Evolutionary conservation across 2,888 invertebrate genomes (phyloP).

Genomic region (Epistrophe eligans): DNA sequence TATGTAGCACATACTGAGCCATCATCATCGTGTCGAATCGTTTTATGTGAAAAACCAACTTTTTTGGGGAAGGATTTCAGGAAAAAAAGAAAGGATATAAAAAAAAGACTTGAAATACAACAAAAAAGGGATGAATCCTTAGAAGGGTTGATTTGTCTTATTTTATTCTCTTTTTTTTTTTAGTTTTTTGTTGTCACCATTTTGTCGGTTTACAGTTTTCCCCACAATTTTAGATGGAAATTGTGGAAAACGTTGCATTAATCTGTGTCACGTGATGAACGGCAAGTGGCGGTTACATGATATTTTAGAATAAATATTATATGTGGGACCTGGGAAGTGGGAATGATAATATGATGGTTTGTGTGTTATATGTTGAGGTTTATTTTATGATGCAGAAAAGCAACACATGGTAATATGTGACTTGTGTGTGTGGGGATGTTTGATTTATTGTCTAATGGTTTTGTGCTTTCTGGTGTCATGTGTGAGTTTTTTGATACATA

Average conservation of each 20-base stretch:
- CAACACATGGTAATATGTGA: slow-evolving; percentile 51
- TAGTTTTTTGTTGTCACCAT: slow-evolving; percentile 67
- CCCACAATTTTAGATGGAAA: slow-evolving; percentile 42
- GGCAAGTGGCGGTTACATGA: slow-evolving; percentile 72
- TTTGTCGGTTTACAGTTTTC: slow-evolving; percentile 60
- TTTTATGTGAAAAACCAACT: slow-evolving; percentile 33
- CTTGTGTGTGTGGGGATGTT: slow-evolving; percentile 55
- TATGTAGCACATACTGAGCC: neutral
- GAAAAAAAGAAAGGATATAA: slow-evolving; percentile 7
- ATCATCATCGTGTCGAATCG: slow-evolving; percentile 24
- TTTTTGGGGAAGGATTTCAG: slow-evolving; percentile 17
- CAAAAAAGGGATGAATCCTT: slow-evolving; percentile 56
- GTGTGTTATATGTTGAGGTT: slow-evolving; percentile 65
- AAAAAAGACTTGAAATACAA: slow-evolving; percentile 16
- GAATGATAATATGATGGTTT: slow-evolving; percentile 2
- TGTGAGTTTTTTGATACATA: slow-evolving; percentile 20
- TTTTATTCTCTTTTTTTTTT: slow-evolving; percentile 32
- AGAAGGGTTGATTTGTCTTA: slow-evolving; percentile 68
- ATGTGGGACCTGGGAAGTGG: slow-evolving; percentile 30
- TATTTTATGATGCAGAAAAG: slow-evolving; percentile 60
- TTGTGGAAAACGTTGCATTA: slow-evolving; percentile 69
- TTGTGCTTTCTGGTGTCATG: slow-evolving; percentile 33
- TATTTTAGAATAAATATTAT: slow-evolving; percentile 45
- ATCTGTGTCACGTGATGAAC: slow-evolving; percentile 73
- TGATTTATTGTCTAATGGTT: slow-evolving; percentile 60